A percentile compares a stretch with the other conserved stretches of the same genome.
phyloP scores from a whole-genome alignment of 2,113 vertebrate species.

The Stercorarius parasiticus region DNA sequence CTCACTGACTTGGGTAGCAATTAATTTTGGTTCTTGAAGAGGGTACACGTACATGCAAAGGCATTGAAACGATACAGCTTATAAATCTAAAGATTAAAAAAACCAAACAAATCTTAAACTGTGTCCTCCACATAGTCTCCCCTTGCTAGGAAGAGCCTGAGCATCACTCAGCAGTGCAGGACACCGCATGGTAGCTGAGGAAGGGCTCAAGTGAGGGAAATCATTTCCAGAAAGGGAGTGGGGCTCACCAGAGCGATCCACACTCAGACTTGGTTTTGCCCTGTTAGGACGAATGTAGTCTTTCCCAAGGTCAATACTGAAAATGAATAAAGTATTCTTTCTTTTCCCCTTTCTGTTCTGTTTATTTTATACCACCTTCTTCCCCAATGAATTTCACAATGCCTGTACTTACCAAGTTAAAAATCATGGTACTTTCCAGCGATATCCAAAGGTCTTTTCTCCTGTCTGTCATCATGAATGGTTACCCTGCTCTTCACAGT shows the following conservation, averaged over 20 bases:
- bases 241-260: neutral
- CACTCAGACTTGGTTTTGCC: neutral
- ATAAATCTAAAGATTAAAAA: neutral
- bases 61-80: neutral
- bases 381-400: neutral
- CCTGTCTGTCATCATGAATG: neutral
- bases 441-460: neutral
- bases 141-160: neutral
- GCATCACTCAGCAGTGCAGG: accelerated
- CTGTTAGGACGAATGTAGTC: neutral
- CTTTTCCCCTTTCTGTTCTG: neutral
- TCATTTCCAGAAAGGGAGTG: neutral
- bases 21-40: neutral
- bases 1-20: neutral
- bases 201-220: neutral
- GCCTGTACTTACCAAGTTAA: neutral
- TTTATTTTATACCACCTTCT: neutral
- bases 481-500: neutral
- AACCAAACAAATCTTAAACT: neutral
- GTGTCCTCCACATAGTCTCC: neutral
- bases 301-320: neutral
- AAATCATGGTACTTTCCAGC: neutral
- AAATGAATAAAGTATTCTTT: neutral
- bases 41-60: neutral
- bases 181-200: too few species aligned